Base-by-base conservation (phyloP, 2,113 vertebrate genomes). In the rat (Rattus norvegicus) region DNA sequence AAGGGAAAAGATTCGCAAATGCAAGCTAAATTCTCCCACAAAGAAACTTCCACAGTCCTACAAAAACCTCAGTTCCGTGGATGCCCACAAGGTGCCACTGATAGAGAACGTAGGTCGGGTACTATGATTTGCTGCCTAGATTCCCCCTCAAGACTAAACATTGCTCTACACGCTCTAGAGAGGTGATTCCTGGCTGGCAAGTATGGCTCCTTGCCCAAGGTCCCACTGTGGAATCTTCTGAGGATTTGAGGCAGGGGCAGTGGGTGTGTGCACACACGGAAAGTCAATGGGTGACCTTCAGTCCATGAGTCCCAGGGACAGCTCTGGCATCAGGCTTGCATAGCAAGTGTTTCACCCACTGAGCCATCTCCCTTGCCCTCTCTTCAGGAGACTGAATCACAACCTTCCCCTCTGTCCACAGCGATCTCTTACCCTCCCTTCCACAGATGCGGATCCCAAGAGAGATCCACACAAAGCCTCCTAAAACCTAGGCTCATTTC, bases 1-100 rank as follows among this genome's bases (percentile, higher is more conserved):
- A 0, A 28, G 8, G 94, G 88, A 94, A 98, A 97, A 92, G 70
- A 91, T 75, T 98, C 97, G 96, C 93, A 98, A 91, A 92, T 1
- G 30, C 80, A 95, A 93, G 72, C 63, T 91, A 89, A 85, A 76
- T 95, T 95, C 59, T 95, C 77, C 93, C 88, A 72, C 84, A 97
- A 94, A 91, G 97, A 97, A 98, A 94, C 33, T 39, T 56, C 61
- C 63, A 69, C n/a, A n/a, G 24, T n/a, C 67, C 85, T 63, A 59
- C 39, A 24, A 77, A 65, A 59, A 61, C 26, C 65, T 72, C 54
- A 61, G 28, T 36, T 67, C 33, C 17, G 14, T 11, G 12, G 47
- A 76, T 49, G 28, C 16, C 49, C 30, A 30, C 54, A 72, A 72
- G 13, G 4, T 69, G 86, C 54, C 33, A 22, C 22, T 79, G 36